Percentiles rank a stretch among this genome's conserved stretches.
Conservation (phyloP, 30 jellyfish, hydroid and myxozoan genomes). For the Phacellophora camtschatica region DNA sequence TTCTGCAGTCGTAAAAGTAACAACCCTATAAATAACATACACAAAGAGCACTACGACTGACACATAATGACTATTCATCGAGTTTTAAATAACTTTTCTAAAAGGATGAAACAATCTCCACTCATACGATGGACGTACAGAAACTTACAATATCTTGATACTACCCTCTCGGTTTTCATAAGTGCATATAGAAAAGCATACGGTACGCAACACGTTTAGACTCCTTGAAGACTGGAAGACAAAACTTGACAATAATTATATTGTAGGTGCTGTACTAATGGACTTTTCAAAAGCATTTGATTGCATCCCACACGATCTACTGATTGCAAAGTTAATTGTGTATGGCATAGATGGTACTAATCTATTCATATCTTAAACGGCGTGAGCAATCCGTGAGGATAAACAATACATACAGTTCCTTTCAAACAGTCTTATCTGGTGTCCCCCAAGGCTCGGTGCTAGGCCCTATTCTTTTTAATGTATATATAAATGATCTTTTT, state of each 20-base stretch:
- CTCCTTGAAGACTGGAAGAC: background rate
- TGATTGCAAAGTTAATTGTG: constrained; percentile 4
- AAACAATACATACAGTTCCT: too few species aligned
- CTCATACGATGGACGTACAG: too few species aligned
- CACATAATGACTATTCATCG: too few species aligned
- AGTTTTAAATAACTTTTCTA: too few species aligned
- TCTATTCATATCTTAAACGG: background rate
- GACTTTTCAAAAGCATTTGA: background rate
- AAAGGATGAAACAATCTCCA: too few species aligned
- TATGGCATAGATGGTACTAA: background rate
- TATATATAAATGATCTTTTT: too few species aligned
- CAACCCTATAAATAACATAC: too few species aligned
- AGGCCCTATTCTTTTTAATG: too few species aligned
- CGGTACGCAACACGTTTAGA: constrained; percentile 19
- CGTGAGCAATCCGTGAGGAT: constrained; percentile 12
- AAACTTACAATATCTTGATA: too few species aligned
- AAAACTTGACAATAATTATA: background rate
- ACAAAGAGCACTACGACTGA: too few species aligned
- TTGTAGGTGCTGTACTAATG: background rate
- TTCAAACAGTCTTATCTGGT: background rate
- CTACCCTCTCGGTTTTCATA: too few species aligned
- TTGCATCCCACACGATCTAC: constrained; percentile 9
- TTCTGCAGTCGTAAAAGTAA: too few species aligned
- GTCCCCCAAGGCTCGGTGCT: constrained; percentile 2
- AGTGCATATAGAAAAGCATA: constrained; percentile 22